Conservation (phyloP, 2,797 vertebrate genomes). For the Coilia nasus region DNA sequence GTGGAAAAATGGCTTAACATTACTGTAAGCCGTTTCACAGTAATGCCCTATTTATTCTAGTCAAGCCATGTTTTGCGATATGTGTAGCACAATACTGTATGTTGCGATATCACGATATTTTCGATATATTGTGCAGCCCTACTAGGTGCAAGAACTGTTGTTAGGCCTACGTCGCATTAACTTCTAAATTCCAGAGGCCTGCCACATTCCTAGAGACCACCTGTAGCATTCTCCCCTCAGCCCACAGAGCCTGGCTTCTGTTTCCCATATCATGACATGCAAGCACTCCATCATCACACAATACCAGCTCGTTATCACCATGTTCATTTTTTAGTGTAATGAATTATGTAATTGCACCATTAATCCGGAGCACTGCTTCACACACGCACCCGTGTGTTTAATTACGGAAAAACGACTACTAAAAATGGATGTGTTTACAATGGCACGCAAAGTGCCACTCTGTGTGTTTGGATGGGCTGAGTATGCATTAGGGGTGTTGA, state of each 20-base stretch:
- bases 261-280: background rate
- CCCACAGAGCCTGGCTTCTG: background rate
- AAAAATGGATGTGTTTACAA: conserved; percentile 68
- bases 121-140: too few relatives aligned
- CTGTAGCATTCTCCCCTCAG: background rate
- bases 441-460: background rate
- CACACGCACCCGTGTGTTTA: conserved; percentile 64
- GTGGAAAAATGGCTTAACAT: too few relatives aligned
- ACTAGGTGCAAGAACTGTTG: background rate
- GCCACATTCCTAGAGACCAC: background rate
- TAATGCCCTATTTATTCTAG: too few relatives aligned
- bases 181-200: background rate
- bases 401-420: conserved; percentile 66
- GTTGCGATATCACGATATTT: too few relatives aligned
- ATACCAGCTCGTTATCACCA: conserved; percentile 72
- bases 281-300: conserved; percentile 60
- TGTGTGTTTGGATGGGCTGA: background rate
- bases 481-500: too few relatives aligned
- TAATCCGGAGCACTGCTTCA: conserved; percentile 66
- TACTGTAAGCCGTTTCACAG: too few relatives aligned
- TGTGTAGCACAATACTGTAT: too few relatives aligned
- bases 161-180: background rate
- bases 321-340: conserved; percentile 75
- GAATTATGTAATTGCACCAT: conserved; percentile 73
- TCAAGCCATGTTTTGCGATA: too few relatives aligned